Evolutionary conservation across 2,113 vertebrate species (phyloP).

Genomic region (Pseudopipra pipra): DNA sequence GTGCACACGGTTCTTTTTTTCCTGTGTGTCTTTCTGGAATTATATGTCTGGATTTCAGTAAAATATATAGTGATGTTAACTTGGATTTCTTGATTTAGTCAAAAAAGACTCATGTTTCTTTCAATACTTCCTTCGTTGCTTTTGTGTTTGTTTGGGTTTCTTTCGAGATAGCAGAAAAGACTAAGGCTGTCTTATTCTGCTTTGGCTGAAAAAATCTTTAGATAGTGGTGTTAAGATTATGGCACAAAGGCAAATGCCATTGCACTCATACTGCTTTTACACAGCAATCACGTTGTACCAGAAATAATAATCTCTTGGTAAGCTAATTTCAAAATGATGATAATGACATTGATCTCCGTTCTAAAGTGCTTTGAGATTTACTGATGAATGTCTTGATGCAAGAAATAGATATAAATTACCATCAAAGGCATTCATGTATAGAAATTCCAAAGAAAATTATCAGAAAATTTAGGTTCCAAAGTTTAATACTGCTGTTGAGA

Average conservation of each 20-base stretch:
- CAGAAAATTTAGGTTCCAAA: constrained; percentile 28
- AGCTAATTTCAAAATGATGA: constrained; percentile 63
- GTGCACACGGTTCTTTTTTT: not conserved
- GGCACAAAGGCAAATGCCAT: constrained; percentile 40
- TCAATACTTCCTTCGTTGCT: not conserved
- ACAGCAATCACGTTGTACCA: constrained; percentile 41
- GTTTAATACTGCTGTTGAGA: constrained; percentile 3
- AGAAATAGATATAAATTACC: constrained; percentile 62
- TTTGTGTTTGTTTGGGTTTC: not conserved
- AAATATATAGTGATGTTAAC: not conserved
- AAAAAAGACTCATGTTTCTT: not conserved
- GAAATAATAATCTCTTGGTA: constrained; percentile 62
- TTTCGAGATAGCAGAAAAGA: not conserved
- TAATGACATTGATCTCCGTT: constrained; percentile 64
- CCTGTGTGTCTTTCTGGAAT: not conserved
- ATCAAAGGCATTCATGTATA: constrained; percentile 49
- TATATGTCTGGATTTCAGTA: not conserved
- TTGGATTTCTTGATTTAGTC: not conserved
- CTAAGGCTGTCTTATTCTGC: not conserved
- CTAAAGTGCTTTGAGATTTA: constrained; percentile 56
- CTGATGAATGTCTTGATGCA: constrained; percentile 49
- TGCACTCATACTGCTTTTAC: constrained; percentile 31
- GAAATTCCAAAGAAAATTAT: constrained; percentile 47
- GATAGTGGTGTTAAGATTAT: not conserved
- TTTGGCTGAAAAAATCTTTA: constrained; percentile 12